Evolutionary conservation across 2,888 invertebrate genomes (phyloP).

Genomic region (Tetanocera ferruginea): DNA sequence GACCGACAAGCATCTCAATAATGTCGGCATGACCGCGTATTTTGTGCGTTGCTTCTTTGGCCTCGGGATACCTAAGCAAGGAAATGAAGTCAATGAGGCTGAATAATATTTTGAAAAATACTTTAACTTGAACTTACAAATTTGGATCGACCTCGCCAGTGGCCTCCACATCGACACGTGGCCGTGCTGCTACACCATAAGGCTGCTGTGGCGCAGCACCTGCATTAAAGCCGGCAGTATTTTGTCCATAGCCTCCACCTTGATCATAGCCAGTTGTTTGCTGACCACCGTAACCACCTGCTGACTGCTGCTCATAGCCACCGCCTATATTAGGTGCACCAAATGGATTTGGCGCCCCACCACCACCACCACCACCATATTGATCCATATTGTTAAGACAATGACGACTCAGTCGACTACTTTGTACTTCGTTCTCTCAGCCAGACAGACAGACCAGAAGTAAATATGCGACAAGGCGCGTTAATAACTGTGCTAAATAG

Average conservation of each 20-base stretch:
- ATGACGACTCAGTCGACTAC: slow-evolving; percentile 3
- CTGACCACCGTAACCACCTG: slow-evolving; percentile 59
- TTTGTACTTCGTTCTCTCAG: not conserved
- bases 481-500: not conserved
- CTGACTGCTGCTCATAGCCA: slow-evolving; percentile 54
- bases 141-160: slow-evolving; percentile 88
- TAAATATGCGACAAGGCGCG: not conserved
- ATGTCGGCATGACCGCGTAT: slow-evolving; percentile 89
- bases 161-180: slow-evolving; percentile 86
- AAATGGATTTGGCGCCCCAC: slow-evolving; percentile 60
- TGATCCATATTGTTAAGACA: slow-evolving; percentile 47
- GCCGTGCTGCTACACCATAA: slow-evolving; percentile 71
- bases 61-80: slow-evolving; percentile 79
- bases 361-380: slow-evolving; percentile 51
- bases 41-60: slow-evolving; percentile 91
- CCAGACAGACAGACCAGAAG: not conserved
- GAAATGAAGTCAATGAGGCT: not conserved
- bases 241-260: slow-evolving; percentile 51
- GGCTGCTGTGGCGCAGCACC: slow-evolving; percentile 49
- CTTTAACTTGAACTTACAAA: slow-evolving; percentile 71
- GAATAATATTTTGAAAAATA: not conserved
- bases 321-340: slow-evolving; percentile 57
- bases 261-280: slow-evolving; percentile 46
- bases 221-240: slow-evolving; percentile 42
- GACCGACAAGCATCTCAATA: slow-evolving; percentile 85